phyloP scores from a whole-genome alignment of 1,140 invertebrate species.

The Tribolium castaneum region DNA sequence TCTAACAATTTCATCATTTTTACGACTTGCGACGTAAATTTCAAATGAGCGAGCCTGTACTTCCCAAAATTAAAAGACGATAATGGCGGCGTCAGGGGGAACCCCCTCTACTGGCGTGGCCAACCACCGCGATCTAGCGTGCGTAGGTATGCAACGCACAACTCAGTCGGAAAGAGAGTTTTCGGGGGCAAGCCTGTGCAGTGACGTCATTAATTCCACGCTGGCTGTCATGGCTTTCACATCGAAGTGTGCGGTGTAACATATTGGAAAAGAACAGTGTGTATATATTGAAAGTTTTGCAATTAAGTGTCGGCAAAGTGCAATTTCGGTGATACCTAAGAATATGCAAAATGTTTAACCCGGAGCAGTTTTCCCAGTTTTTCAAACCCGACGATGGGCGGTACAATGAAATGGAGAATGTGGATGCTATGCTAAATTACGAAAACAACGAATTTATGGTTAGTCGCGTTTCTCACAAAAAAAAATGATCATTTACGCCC shows the following conservation, averaged over 20 bases:
- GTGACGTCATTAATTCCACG: slow-evolving; percentile 56
- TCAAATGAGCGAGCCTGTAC: neutral
- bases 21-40: slow-evolving; percentile 18
- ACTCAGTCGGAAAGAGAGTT: neutral
- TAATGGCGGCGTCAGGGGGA: slow-evolving; percentile 9
- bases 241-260: slow-evolving; percentile 11
- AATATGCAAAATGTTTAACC: slow-evolving; percentile 37
- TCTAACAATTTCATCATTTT: slow-evolving; percentile 23
- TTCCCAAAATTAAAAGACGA: neutral
- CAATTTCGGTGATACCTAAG: slow-evolving; percentile 1
- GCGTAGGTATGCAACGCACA: slow-evolving; percentile 9
- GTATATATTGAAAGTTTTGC: slow-evolving; percentile 6
- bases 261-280: neutral
- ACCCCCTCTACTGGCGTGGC: neutral
- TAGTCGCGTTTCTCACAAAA: slow-evolving; percentile 45
- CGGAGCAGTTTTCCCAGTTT: slow-evolving; percentile 25
- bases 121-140: neutral
- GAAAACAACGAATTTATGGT: slow-evolving; percentile 60
- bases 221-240: slow-evolving; percentile 44
- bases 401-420: slow-evolving; percentile 56
- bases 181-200: slow-evolving; percentile 8
- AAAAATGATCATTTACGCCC: slow-evolving; percentile 27
- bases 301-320: slow-evolving; percentile 18
- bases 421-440: slow-evolving; percentile 57
- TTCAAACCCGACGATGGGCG: slow-evolving; percentile 31